Percentiles rank a stretch among this genome's conserved stretches.
phyloP scores from a whole-genome alignment of 1,140 invertebrate genomes.

The Bombus impatiens region DNA sequence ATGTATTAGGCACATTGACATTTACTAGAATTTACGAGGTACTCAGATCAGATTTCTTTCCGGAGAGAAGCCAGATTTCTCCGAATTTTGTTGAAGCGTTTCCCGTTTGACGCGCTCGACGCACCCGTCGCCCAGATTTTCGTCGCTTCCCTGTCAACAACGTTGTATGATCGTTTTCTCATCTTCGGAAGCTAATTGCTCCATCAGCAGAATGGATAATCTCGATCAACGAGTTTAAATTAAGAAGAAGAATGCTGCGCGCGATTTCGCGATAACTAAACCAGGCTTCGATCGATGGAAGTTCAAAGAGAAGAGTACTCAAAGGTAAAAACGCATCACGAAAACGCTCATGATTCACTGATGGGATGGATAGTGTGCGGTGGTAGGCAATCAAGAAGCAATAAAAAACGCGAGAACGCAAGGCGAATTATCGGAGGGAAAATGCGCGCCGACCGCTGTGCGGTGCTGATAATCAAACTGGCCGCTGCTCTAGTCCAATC shows the following conservation, averaged over 20 bases:
- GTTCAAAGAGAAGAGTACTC: background rate
- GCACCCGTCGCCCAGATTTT: slow-evolving; percentile 34
- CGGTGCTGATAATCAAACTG: too few relatives aligned
- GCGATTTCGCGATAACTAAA: background rate
- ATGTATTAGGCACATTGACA: slow-evolving; percentile 55
- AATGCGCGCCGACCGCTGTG: background rate
- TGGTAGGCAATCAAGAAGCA: background rate
- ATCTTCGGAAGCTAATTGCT: background rate
- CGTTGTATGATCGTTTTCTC: slow-evolving; percentile 48
- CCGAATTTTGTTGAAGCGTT: background rate
- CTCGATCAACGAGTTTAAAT: background rate
- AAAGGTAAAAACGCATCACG: background rate
- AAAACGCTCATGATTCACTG: background rate
- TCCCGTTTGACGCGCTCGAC: background rate
- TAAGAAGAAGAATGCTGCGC: background rate
- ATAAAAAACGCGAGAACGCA: slow-evolving; percentile 17
- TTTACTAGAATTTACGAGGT: slow-evolving; percentile 51
- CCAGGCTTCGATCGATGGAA: too few relatives aligned
- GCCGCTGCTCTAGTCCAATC: too few relatives aligned
- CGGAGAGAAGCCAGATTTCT: slow-evolving; percentile 3
- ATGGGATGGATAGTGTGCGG: background rate
- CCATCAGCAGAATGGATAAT: background rate
- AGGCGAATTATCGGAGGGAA: background rate
- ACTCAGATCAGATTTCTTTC: slow-evolving; percentile 28
- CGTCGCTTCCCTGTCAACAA: slow-evolving; percentile 26